Percentiles rank a stretch among this genome's conserved stretches.
phyloP scores from a whole-genome alignment of 2,797 vertebrate species.

The Clarias platycephalus region DNA sequence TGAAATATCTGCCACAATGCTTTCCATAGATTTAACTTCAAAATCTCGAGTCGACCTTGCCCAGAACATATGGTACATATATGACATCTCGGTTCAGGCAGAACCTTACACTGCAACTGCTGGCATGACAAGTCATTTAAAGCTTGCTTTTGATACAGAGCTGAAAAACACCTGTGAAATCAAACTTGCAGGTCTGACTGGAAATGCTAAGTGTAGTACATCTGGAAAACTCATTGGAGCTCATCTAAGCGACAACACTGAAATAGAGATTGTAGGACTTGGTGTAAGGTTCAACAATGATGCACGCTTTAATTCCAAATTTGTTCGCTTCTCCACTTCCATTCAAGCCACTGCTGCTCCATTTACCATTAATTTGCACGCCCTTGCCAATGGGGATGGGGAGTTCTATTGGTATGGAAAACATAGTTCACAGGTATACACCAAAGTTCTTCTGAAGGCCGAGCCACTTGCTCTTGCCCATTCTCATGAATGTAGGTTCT shows the following conservation, averaged over 20 bases:
- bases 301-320: constrained; percentile 81
- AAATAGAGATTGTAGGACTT: constrained; percentile 80
- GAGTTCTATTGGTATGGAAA: constrained; percentile 78
- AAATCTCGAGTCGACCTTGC: constrained; percentile 76
- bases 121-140: constrained; percentile 80
- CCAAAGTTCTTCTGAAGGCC: constrained; percentile 83
- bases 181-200: constrained; percentile 74
- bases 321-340: constrained; percentile 77
- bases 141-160: constrained; percentile 74
- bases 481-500: constrained; percentile 85
- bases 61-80: constrained; percentile 78
- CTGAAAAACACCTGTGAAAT: constrained; percentile 85
- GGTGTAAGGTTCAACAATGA: constrained; percentile 76
- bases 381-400: constrained; percentile 82
- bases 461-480: constrained; percentile 82
- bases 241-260: constrained; percentile 81
- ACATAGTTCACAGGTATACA: constrained; percentile 85
- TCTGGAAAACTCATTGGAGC: constrained; percentile 78
- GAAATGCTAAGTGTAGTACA: constrained; percentile 82
- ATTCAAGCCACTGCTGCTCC: constrained; percentile 79
- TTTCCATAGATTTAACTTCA: constrained; percentile 76
- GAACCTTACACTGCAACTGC: constrained; percentile 77
- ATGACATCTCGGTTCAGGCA: constrained; percentile 79
- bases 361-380: constrained; percentile 80
- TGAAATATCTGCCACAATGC: constrained; percentile 75